Base-by-base conservation (phyloP, 2,888 invertebrate genomes). In the Tipula vernalis region DNA sequence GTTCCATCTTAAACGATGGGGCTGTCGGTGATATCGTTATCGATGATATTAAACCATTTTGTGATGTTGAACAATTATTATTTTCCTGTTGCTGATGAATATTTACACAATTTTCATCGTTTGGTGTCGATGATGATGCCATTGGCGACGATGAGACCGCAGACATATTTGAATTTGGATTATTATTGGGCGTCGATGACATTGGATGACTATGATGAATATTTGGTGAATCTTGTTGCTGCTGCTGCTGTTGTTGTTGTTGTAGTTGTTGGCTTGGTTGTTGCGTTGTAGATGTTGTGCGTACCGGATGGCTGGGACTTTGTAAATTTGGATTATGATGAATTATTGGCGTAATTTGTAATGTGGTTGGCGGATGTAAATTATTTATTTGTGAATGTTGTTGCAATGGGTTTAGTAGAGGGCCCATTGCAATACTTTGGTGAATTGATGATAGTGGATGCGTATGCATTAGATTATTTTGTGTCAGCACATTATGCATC, bases 1-100 rank as follows among this genome's bases (percentile, higher is more conserved):
- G 90, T 88, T 91, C 91, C 87, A 91, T 91, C 89, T 91, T 91
- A 87, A 91, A 91, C 88, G 89, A 90, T 87, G 91, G 90, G 71
- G 90, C 89, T 87, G 89, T 89, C 12, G 91, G 90, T 13, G 91
- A 91, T 89, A 91, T 91, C 86, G 90, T 91, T 87, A 91, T 90
- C 18, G 91, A 91, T 88, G 90, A 90, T 83, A 91, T 91, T 36
- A 91, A 90, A 88, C 90, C 91, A 28, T 90, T 90, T 88, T 90
- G 87, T 5, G 86, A 85, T 42, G 84, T 47, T 88, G 89, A 51
- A 86, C 87, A 86, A n/a, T n/a, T n/a, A n/a, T n/a, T n/a, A 86
- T 87, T 86, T 28, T 47, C 47, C 12, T 71, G 71, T 10, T 71
- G 71, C 8, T 86, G 44, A 51, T 51, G 51, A 13, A n/a, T 88